Evolutionary conservation across 2,113 vertebrate species (phyloP), one percentile per base, ranked within the genome.

Genomic region (Pelobates fuscus): DNA sequence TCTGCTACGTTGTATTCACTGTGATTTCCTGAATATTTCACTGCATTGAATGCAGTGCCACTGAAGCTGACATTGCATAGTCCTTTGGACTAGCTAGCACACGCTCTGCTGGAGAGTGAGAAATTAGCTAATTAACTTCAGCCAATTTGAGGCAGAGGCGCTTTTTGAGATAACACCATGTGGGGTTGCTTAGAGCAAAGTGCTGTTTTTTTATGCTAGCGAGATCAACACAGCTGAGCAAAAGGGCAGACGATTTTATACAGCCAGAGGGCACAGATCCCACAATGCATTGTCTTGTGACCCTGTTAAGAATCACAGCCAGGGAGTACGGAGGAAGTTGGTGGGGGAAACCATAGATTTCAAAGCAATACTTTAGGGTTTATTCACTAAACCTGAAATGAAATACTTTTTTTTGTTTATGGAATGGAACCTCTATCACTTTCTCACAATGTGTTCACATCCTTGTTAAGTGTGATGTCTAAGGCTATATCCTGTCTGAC

Each of bases 51-150:
- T 41, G 37, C 37, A 41, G 14, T 8, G 37, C 37, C 7, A 12
- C 37, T 41, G 37, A 7, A 41, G 37, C 7, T 8, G 37, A 41
- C 37, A 41, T 41, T 41, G 7, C 14, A 12, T 12, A 41, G n/a
- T n/a, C n/a, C n/a, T n/a, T 41, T 41, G 7, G 7, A 41, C 37
- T 41, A 41, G 5, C 46, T 12, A 25, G 27, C 43, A 63, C 57
- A 23, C 44, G 25, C 70, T 46, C 41, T 8, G 70, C 44, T 55
- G 70, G 70, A 55, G 17, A 54, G 20, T 32, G 29, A 64, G 61
- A 65, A 73, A 73, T 64, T 25, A 73, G 46, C 60, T 73, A n/a
- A 57, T 73, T 73, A 65, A 65, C 44, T 54, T 62, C 70, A 64
- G 70, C 2, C 44, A 57, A 73, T 73, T 54, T 72, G 60, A 41